Evolutionary conservation across 2,113 vertebrate genomes (phyloP), one percentile per base, ranked within the genome.

Genomic region (Hiodon alosoides): DNA sequence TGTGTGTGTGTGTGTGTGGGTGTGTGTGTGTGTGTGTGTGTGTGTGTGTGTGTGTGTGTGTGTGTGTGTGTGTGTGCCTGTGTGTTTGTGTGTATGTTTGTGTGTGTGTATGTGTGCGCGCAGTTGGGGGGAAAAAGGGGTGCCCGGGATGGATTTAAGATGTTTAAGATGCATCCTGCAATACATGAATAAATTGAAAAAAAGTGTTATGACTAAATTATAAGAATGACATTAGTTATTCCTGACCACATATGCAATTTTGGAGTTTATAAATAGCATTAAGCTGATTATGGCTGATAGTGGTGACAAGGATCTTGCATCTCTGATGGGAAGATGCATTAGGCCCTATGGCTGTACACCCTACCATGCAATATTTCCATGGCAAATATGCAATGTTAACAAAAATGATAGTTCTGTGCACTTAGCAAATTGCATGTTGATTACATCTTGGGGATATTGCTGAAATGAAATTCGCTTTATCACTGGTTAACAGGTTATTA

Each of bases 381-480:
- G 51, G 77, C 81, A 87, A 90, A 90, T 86, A 87, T 89, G 85
- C 87, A 81, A 82, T 77, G 83, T 83, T 84, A 85, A 87, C 86
- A 86, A 87, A 89, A 88, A 86, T 50, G 62, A 83, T 85, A 85
- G 82, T 91, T 88, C 84, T 86, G 86, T 86, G 84, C 87, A 90
- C 89, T 92, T 91, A 87, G 85, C 82, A 89, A 88, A 90, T 89
- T 89, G 84, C 79, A 75, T 67, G 82, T 84, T 87, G 86, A 90
- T 88, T 86, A 85, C 78, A 84, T 89, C 81, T 86, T 73, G 84
- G 76, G 78, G 81, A 85, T 89, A 87, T 78, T 80, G 82, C 80
- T 82, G 66, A 88, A 86, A 85, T 80, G 66, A 87, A 83, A 86
- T 87, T 79, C 70, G 83, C 85, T 83, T 86, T 84, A 84, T 86